Evolutionary conservation across 2,113 vertebrate species (phyloP).

Genomic region (Rhea americana): DNA sequence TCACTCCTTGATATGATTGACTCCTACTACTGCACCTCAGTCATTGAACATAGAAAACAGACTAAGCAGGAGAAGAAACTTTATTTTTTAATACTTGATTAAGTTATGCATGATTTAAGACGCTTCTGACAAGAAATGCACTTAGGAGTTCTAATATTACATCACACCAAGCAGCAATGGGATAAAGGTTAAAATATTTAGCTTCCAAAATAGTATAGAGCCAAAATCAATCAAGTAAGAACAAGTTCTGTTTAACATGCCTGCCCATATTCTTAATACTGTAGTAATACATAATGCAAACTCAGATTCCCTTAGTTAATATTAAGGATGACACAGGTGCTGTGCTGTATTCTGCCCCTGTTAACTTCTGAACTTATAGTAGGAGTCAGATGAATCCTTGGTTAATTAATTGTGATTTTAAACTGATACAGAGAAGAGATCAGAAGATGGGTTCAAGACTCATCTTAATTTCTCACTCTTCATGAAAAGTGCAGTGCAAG

Average conservation of each 20-base stretch:
- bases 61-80: constrained; percentile 30
- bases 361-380: not conserved
- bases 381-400: not conserved
- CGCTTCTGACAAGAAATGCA: constrained; percentile 55
- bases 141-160: constrained; percentile 35
- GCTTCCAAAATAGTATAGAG: constrained; percentile 41
- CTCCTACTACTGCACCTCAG: not conserved
- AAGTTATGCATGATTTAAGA: constrained; percentile 38
- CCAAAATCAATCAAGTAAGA: constrained; percentile 48
- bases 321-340: not conserved
- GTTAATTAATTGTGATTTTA: not conserved
- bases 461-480: not conserved
- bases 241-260: not conserved
- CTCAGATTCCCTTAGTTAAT: not conserved
- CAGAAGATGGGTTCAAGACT: not conserved
- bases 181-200: constrained; percentile 44
- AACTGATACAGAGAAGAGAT: not conserved
- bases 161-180: constrained; percentile 32
- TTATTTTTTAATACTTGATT: constrained; percentile 48
- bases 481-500: not conserved
- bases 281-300: not conserved
- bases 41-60: constrained; percentile 2
- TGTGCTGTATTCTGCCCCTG: not conserved
- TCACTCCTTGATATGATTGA: not conserved
- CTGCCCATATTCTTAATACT: constrained; percentile 12